Evolutionary conservation across 2,888 invertebrate species (phyloP), one percentile per base, ranked within the genome.

Genomic region (Orthonychiurus folsomi): DNA sequence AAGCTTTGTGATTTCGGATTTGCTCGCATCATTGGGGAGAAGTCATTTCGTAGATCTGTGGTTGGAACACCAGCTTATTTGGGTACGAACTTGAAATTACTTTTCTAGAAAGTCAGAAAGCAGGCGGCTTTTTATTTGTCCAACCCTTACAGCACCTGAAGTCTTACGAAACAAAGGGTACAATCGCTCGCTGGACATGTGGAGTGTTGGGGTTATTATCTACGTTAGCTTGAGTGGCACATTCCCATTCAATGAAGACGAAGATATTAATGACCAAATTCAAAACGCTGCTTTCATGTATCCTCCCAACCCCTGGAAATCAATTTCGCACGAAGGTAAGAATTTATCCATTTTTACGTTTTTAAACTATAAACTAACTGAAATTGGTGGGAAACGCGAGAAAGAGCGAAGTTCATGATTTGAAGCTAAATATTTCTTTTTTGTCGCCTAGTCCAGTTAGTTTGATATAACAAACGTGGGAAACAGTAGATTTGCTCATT

Each of bases 211-310:
- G 28, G 99, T 99, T 1, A 97, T 99, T 73, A 88, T 99, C 69
- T 99, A 99, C 79, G 99, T 99, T 59, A 95, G 95, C 68, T 82
- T 99, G 55, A 95, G 95, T 74, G 99, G 97, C 67, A 99, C 97
- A 0, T 99, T 99, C 80, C 97, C 97, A 37, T 99, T 99, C 80
- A 99, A 99, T 79, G 99, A 99, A 80, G 97, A 99, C 79, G 97
- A 99, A 80, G 99, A 99, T 78, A 99, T 99, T 75, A 90, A 94
- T 79, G 97, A 97, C 78, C 99, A 99, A 81, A 99, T 99, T 71
- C 95, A 97, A 80, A 99, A 99, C 81, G 97, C 97, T 37, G 95
- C 95, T 62, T 99, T 99, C 79, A 99, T 99, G 99, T 99, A 97
- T 81, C 99, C 99, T 52, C 90, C 93, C 24, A 86, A 87, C 78